Percentiles rank a stretch among this genome's conserved stretches.
These are phyloP conservation scores for Palythoa grandiflora DNA, from an alignment of 92 coral and sea anemone genomes.

Conservation along the genomic window DNA sequence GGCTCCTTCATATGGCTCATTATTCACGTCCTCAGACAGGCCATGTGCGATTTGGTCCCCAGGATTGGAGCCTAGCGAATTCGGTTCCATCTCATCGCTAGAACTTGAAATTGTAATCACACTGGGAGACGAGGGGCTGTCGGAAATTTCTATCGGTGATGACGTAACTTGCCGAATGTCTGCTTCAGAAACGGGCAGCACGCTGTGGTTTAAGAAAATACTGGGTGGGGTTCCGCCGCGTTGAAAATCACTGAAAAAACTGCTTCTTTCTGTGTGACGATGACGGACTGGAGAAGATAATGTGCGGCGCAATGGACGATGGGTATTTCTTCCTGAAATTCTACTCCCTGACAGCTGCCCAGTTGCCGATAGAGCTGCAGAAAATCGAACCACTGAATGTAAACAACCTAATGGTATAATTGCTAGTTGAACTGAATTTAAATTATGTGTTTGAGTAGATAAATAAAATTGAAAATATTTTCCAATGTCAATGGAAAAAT, in stretches of 20 bases:
- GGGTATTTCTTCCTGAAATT: conserved; percentile 55
- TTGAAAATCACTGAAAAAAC: conserved; percentile 71
- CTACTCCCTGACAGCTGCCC: conserved; percentile 37
- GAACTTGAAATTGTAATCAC: conserved; percentile 97
- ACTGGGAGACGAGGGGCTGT: conserved; percentile 96
- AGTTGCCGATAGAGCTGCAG: conserved; percentile 34
- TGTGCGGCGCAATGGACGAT: conserved; percentile 75
- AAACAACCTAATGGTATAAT: neutral
- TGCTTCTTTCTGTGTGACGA: conserved; percentile 74
- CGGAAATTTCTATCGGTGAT: conserved; percentile 98
- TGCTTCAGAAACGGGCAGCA: conserved; percentile 56
- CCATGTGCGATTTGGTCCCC: conserved; percentile 62
- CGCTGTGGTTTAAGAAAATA: conserved; percentile 36
- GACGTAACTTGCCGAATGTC: conserved; percentile 72
- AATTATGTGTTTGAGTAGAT: too few species aligned
- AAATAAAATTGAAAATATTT: too few species aligned
- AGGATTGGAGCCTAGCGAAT: conserved; percentile 74
- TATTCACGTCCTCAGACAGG: conserved; percentile 27
- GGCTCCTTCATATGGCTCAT: conserved; percentile 38
- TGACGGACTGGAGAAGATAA: conserved; percentile 95
- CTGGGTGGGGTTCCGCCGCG: conserved; percentile 72
- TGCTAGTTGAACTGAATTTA: too few species aligned
- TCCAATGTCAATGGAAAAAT: too few species aligned
- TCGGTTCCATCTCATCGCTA: conserved; percentile 94
- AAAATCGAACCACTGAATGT: neutral